phyloP scores from a whole-genome alignment of 2,888 invertebrate species.

The Eilema caniola region DNA sequence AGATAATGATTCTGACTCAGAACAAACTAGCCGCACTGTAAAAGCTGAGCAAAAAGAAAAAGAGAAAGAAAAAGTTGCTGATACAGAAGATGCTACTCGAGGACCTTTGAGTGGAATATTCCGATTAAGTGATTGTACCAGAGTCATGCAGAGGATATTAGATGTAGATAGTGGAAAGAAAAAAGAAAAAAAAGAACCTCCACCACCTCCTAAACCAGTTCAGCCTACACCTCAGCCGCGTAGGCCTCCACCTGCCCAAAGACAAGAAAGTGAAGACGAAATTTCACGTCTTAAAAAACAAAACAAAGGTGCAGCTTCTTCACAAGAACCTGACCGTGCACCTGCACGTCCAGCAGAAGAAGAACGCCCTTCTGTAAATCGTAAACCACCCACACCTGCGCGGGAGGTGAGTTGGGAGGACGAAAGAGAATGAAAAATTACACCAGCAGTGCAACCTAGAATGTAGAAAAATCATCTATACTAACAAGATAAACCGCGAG shows the following conservation, averaged over 20 bases:
- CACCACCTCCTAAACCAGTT: conserved; percentile 85
- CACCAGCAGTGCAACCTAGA: conserved; percentile 74
- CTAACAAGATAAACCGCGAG: conserved; percentile 79
- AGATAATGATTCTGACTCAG: conserved; percentile 93
- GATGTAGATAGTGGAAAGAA: conserved; percentile 92
- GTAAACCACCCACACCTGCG: conserved; percentile 90
- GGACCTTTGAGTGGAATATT: conserved; percentile 96
- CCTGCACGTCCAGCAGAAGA: conserved; percentile 84
- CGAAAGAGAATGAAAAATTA: conserved; percentile 72
- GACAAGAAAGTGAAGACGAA: conserved; percentile 96
- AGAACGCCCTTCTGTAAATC: conserved; percentile 87
- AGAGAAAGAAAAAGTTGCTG: conserved; percentile 91
- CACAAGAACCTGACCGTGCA: conserved; percentile 88
- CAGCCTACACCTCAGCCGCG: conserved; percentile 86
- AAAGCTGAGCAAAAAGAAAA: conserved; percentile 89
- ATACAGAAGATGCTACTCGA: conserved; percentile 95
- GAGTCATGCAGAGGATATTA: conserved; percentile 95
- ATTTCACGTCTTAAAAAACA: conserved; percentile 95
- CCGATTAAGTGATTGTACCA: conserved; percentile 94
- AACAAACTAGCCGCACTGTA: conserved; percentile 87
- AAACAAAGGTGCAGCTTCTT: conserved; percentile 91
- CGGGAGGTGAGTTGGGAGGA: conserved; percentile 92
- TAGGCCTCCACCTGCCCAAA: conserved; percentile 88
- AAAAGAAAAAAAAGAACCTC: conserved; percentile 91
- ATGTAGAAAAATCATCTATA: conserved; percentile 79